Percentiles rank a stretch among this genome's conserved stretches.
Conservation (phyloP, 92 coral and sea anemone genomes). For the Phenganax subtilis region DNA sequence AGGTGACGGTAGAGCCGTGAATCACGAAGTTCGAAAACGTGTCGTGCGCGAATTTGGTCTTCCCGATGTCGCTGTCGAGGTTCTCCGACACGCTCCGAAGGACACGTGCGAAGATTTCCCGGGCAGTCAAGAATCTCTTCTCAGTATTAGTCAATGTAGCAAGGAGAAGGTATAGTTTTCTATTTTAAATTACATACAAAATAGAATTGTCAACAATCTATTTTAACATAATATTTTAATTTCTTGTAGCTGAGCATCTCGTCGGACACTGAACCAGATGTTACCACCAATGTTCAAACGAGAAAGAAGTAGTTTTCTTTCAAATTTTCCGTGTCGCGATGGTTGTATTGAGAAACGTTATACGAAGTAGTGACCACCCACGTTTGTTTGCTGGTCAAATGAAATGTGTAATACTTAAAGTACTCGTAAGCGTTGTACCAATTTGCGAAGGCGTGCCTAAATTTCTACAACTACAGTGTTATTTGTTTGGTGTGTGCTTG, state of each 20-base stretch:
- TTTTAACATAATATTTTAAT: neutral
- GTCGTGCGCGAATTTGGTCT: slow-evolving; percentile 60
- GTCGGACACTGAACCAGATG: slow-evolving; percentile 27
- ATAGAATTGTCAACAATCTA: neutral
- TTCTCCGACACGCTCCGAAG: slow-evolving; percentile 54
- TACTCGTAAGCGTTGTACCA: neutral
- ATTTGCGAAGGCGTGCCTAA: neutral
- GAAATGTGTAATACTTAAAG: neutral
- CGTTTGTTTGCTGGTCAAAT: slow-evolving; percentile 28
- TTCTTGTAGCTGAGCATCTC: neutral
- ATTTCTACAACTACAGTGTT: neutral
- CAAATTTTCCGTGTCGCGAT: neutral
- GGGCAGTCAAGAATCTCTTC: slow-evolving; percentile 28
- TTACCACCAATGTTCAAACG: slow-evolving; percentile 11
- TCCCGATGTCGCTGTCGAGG: slow-evolving; percentile 91
- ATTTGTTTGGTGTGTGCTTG: too few species aligned
- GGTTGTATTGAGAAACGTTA: slow-evolving; percentile 9
- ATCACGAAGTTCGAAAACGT: slow-evolving; percentile 45
- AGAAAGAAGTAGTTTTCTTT: slow-evolving; percentile 4
- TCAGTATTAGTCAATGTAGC: neutral
- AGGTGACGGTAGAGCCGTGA: slow-evolving; percentile 55
- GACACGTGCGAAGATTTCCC: slow-evolving; percentile 40
- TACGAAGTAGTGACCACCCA: neutral
- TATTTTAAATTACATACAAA: neutral
- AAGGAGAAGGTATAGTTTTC: neutral